Evolutionary conservation across 2,797 vertebrate species (phyloP).

Genomic region (Lateolabrax maculatus): DNA sequence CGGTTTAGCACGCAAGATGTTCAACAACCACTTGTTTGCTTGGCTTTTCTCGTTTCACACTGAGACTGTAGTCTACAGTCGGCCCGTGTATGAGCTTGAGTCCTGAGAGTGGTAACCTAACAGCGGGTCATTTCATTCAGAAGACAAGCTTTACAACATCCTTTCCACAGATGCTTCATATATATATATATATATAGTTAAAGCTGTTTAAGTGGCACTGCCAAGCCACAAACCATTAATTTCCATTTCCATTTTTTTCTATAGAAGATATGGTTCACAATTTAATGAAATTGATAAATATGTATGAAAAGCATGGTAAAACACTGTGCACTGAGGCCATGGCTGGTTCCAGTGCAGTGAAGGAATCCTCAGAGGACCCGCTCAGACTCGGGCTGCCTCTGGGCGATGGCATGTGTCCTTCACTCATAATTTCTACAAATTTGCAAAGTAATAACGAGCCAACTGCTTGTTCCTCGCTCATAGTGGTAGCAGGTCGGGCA

Average conservation of each 20-base stretch:
- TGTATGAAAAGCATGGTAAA: background rate
- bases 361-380: conserved; percentile 19
- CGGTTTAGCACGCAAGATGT: background rate
- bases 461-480: conserved; percentile 9
- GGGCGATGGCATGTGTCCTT: conserved; percentile 40
- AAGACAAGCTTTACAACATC: conserved; percentile 6
- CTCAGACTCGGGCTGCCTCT: conserved; percentile 18
- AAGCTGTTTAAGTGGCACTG: background rate
- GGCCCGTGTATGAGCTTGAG: background rate
- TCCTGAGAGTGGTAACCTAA: background rate
- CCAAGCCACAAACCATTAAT: background rate
- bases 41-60: conserved; percentile 4
- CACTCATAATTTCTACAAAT: conserved; percentile 48
- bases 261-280: background rate
- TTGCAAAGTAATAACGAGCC: conserved; percentile 12
- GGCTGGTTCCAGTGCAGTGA: conserved; percentile 1
- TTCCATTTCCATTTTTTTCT: too few species aligned
- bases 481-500: background rate
- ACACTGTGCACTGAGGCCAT: background rate
- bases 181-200: too few species aligned
- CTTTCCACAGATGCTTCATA: background rate
- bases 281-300: conserved; percentile 19
- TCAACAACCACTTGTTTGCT: conserved; percentile 12
- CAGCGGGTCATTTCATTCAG: conserved; percentile 1
- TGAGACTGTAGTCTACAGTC: background rate